Conservation (phyloP, 2,888 invertebrate species). For the Stramonita haemastoma region DNA sequence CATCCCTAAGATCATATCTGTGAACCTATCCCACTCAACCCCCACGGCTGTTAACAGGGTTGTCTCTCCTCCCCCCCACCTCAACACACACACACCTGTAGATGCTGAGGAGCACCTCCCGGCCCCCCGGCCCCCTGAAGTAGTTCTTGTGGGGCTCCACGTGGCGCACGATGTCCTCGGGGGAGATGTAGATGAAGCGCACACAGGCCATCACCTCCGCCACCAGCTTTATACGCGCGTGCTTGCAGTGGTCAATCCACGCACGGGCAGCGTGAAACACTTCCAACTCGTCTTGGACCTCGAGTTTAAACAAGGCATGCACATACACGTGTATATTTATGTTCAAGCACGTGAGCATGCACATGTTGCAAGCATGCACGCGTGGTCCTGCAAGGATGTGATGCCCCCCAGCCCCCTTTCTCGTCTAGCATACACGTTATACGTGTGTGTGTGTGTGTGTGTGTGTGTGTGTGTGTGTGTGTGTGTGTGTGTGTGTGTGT, state of each 20-base stretch:
- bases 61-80: neutral
- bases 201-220: slow-evolving; percentile 58
- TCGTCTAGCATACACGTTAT: too few relatives aligned
- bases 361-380: too few relatives aligned
- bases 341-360: too few relatives aligned
- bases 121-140: slow-evolving; percentile 55
- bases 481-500: too few relatives aligned
- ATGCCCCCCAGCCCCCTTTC: too few relatives aligned
- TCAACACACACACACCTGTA: slow-evolving; percentile 52
- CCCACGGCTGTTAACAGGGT: too few relatives aligned
- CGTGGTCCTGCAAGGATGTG: too few relatives aligned
- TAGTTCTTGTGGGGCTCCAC: slow-evolving; percentile 61
- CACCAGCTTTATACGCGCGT: slow-evolving; percentile 55
- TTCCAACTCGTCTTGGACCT: slow-evolving; percentile 56
- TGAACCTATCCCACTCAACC: too few relatives aligned
- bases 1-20: too few relatives aligned
- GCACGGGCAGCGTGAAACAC: slow-evolving; percentile 63
- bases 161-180: slow-evolving; percentile 60
- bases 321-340: neutral
- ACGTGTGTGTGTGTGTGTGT: too few relatives aligned
- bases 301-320: neutral
- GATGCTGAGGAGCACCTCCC: slow-evolving; percentile 59
- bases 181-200: slow-evolving; percentile 61
- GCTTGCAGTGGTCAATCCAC: slow-evolving; percentile 65
- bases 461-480: too few relatives aligned